These are phyloP conservation scores for Drosophila repletoides DNA, from an alignment of 1,140 invertebrate species.

Conservation along the genomic window DNA sequence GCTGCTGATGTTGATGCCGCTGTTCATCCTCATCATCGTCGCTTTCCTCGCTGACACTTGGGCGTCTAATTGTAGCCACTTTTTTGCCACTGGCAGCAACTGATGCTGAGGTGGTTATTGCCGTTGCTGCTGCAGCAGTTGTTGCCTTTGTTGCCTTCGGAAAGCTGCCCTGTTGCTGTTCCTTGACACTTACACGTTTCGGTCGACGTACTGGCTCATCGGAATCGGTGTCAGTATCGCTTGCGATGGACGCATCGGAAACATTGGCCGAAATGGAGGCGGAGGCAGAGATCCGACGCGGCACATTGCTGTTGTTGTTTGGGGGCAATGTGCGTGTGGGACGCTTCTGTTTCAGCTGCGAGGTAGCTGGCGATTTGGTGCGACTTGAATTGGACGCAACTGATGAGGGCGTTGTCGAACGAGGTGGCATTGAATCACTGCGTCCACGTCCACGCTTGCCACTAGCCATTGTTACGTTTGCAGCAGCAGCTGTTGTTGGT, in stretches of 20 bases:
- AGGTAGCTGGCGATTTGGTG: conserved; percentile 86
- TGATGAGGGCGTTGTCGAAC: conserved; percentile 86
- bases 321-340: conserved; percentile 49
- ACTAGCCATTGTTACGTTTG: conserved; percentile 2
- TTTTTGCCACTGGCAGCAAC: conserved; percentile 1
- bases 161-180: conserved; percentile 19
- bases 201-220: conserved; percentile 83
- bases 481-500: conserved; percentile 7
- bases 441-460: conserved; percentile 83
- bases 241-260: conserved; percentile 84
- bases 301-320: conserved; percentile 52
- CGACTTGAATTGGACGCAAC: conserved; percentile 85
- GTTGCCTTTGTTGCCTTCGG: conserved; percentile 9
- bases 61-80: neutral
- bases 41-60: conserved; percentile 47
- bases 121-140: neutral
- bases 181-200: conserved; percentile 62
- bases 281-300: conserved; percentile 64
- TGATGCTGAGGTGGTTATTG: conserved; percentile 7
- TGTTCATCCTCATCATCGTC: conserved; percentile 55
- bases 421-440: conserved; percentile 83
- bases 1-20: conserved; percentile 8
- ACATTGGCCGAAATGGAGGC: conserved; percentile 55
- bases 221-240: conserved; percentile 85
- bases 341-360: conserved; percentile 82